phyloP scores from a whole-genome alignment of 2,113 vertebrate genomes.

The Bambusicola thoracicus region DNA sequence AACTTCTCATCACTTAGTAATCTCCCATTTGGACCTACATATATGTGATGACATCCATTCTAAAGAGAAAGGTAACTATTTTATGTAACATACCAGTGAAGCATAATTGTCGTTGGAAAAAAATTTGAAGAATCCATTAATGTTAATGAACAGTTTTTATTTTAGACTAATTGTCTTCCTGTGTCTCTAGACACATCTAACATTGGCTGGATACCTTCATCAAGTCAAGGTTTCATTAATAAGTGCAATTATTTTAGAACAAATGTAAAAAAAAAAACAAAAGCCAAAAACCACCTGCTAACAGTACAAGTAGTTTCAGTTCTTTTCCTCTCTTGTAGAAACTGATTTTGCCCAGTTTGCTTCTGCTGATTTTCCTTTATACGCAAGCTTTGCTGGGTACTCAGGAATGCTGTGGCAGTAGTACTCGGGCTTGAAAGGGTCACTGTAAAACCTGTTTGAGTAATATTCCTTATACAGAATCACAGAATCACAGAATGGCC shows the following conservation, averaged over 20 bases:
- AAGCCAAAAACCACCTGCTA: background rate
- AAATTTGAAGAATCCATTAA: background rate
- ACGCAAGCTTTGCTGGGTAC: background rate
- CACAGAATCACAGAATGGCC: no score
- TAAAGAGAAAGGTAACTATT: slow-evolving; percentile 89
- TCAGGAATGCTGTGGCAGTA: background rate
- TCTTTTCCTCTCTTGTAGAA: background rate
- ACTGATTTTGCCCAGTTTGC: background rate
- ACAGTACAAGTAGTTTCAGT: background rate
- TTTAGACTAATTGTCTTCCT: background rate
- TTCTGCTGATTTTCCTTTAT: background rate
- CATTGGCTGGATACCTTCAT: background rate
- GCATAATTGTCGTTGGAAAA: background rate
- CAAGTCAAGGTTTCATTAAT: background rate
- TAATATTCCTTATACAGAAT: background rate
- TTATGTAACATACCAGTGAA: background rate
- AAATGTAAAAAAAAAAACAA: background rate
- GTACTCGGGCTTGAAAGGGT: background rate
- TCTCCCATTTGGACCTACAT: slow-evolving; percentile 96
- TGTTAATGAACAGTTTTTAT: background rate
- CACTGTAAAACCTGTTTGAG: background rate
- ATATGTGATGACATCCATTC: slow-evolving; percentile 96
- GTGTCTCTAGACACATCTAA: background rate
- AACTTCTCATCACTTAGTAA: slow-evolving; percentile 95
- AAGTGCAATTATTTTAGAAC: background rate